phyloP scores from a whole-genome alignment of 2,888 invertebrate genomes.

The Lordiphosa fenestrarum region DNA sequence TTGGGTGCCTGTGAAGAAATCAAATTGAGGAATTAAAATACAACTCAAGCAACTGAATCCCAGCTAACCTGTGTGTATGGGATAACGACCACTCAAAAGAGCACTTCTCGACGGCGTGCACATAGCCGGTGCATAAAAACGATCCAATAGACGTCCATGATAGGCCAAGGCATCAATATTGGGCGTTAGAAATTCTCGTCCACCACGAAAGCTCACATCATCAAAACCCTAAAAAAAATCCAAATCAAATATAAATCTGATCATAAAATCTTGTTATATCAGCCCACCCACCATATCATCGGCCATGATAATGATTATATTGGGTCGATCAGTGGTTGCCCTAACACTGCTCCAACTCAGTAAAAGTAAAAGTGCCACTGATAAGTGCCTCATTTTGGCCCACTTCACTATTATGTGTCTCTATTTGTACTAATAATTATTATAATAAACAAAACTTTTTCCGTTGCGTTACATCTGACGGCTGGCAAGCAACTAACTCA shows the following conservation, averaged over 20 bases:
- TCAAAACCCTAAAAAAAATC: slow-evolving; percentile 89
- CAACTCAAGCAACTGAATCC: too few species aligned
- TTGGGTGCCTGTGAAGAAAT: slow-evolving; percentile 84
- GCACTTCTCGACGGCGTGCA: slow-evolving; percentile 93
- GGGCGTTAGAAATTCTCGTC: slow-evolving; percentile 92
- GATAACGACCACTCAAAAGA: slow-evolving; percentile 92
- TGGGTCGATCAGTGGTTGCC: slow-evolving; percentile 79
- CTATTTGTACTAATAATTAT: neutral
- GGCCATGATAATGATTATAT: slow-evolving; percentile 89
- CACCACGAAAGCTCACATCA: slow-evolving; percentile 94
- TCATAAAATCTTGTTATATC: slow-evolving; percentile 15
- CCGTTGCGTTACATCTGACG: slow-evolving; percentile 27
- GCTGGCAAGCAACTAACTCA: slow-evolving; percentile 40
- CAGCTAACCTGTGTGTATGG: slow-evolving; percentile 86
- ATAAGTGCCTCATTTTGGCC: slow-evolving; percentile 51
- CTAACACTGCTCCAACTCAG: slow-evolving; percentile 32
- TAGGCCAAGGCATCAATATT: slow-evolving; percentile 94
- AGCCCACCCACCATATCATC: slow-evolving; percentile 87
- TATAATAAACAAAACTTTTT: slow-evolving; percentile 5
- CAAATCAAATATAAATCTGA: neutral
- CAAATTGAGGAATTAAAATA: neutral
- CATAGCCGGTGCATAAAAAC: slow-evolving; percentile 89
- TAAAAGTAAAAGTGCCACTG: slow-evolving; percentile 51
- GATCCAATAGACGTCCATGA: slow-evolving; percentile 91
- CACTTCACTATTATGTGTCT: slow-evolving; percentile 11